phyloP scores from a whole-genome alignment of 2,113 vertebrate genomes.

The Pygathrix nemaeus region DNA sequence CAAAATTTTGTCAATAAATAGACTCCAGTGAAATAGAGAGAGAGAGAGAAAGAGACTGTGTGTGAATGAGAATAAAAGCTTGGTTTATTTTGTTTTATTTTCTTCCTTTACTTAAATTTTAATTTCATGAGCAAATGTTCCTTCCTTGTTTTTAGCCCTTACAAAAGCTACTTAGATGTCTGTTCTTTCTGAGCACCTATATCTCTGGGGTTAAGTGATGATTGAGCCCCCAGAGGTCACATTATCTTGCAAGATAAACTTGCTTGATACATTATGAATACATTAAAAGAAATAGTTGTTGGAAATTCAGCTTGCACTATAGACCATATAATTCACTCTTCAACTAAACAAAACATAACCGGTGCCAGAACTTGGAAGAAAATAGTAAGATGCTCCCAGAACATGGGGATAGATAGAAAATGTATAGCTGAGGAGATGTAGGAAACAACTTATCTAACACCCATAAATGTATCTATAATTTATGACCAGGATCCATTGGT shows the following conservation, averaged over 20 bases:
- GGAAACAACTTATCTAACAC: neutral
- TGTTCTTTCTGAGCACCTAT: neutral
- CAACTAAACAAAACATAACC: neutral
- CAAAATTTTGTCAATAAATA: conserved; percentile 45
- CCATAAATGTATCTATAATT: neutral
- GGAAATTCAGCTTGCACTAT: neutral
- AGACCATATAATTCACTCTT: neutral
- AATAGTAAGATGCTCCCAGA: neutral
- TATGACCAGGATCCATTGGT: neutral
- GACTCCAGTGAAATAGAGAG: neutral
- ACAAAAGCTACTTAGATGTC: neutral
- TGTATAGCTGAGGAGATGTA: neutral
- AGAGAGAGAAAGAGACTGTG: neutral
- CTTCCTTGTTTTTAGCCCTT: neutral
- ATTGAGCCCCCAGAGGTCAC: neutral
- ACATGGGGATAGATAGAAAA: neutral
- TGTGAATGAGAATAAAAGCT: neutral
- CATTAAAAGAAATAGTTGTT: neutral
- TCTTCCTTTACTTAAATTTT: neutral
- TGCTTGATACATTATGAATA: neutral
- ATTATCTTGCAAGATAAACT: neutral
- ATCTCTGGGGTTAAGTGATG: neutral
- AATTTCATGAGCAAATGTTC: neutral
- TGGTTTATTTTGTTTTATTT: neutral
- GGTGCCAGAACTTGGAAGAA: neutral